Evolutionary conservation across 2,888 invertebrate genomes (phyloP).

Genomic region (Oscheius sp.): DNA sequence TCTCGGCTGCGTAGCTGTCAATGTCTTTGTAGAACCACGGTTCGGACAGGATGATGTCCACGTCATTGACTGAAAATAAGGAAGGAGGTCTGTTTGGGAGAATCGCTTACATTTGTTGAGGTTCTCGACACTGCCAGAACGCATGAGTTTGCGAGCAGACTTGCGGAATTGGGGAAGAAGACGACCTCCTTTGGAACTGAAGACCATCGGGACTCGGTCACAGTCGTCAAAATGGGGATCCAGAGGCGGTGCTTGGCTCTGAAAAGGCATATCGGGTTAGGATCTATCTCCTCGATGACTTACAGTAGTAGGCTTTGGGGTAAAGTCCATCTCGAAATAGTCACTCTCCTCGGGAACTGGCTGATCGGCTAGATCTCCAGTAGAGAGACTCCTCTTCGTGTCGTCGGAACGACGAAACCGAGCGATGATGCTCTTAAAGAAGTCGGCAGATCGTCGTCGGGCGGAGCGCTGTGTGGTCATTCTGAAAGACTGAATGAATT

Average conservation of each 20-base stretch:
- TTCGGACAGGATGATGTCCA: constrained; percentile 47
- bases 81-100: not conserved
- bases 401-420: constrained; percentile 26
- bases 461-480: constrained; percentile 20
- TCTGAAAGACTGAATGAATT: constrained; percentile 5
- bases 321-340: constrained; percentile 49
- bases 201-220: constrained; percentile 54
- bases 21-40: constrained; percentile 55
- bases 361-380: constrained; percentile 44
- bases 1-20: constrained; percentile 43
- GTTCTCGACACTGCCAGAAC: constrained; percentile 40
- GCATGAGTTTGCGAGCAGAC: constrained; percentile 36
- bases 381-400: constrained; percentile 46
- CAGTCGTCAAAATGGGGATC: constrained; percentile 52
- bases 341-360: constrained; percentile 34
- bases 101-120: constrained; percentile 23
- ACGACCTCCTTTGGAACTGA: constrained; percentile 32
- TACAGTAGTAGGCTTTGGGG: constrained; percentile 41
- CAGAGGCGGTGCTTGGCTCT: constrained; percentile 28
- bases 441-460: constrained; percentile 34
- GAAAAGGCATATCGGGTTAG: not conserved
- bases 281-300: not conserved
- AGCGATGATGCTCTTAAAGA: constrained; percentile 21
- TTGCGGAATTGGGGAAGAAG: constrained; percentile 42
- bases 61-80: constrained; percentile 25